phyloP scores from a whole-genome alignment of 2,113 vertebrate genomes.

The Callocephalon fimbriatum region DNA sequence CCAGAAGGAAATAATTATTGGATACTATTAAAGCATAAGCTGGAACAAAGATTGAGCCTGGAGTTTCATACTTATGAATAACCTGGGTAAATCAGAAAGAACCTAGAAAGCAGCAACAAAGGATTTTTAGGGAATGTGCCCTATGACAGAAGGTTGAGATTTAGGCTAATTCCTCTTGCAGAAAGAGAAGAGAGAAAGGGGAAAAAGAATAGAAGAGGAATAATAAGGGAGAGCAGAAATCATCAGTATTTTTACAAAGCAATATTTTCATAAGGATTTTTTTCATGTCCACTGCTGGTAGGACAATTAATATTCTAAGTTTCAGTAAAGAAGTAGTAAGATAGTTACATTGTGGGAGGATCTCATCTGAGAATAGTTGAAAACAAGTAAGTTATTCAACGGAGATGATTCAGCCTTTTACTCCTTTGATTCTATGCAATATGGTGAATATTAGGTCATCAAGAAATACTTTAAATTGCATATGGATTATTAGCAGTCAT shows the following conservation, averaged over 20 bases:
- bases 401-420: neutral
- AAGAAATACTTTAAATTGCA: neutral
- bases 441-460: neutral
- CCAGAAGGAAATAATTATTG: neutral
- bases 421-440: neutral
- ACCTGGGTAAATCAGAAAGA: neutral
- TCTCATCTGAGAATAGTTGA: neutral
- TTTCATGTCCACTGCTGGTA: neutral
- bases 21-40: neutral
- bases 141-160: neutral
- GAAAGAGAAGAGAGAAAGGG: neutral
- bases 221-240: neutral
- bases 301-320: neutral
- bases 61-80: neutral
- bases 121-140: neutral
- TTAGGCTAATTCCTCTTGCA: neutral
- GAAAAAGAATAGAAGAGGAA: neutral
- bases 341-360: rapidly evolving
- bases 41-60: neutral
- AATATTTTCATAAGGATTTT: neutral
- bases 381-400: neutral
- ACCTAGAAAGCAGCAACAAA: neutral
- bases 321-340: neutral
- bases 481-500: neutral
- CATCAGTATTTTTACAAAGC: neutral